These are phyloP conservation scores for Aptenodytes forsteri DNA, from an alignment of 2,113 vertebrate species.

Conservation along the genomic window DNA sequence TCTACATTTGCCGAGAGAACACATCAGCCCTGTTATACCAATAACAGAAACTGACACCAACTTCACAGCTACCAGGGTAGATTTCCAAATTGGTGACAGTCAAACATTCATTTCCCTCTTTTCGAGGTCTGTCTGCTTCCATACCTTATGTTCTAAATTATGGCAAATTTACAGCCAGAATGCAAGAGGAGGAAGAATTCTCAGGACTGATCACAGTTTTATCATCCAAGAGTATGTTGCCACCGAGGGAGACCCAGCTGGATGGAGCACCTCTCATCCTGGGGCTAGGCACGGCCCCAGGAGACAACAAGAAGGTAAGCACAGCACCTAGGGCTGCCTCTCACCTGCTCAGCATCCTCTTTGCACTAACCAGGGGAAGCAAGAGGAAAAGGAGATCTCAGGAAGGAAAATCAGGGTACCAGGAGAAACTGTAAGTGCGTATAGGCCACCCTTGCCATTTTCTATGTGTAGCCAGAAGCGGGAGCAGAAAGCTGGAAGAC, in stretches of 20 bases:
- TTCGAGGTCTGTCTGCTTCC: background rate
- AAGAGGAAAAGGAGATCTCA: background rate
- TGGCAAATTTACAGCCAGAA: background rate
- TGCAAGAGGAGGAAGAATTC: background rate
- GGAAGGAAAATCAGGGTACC: background rate
- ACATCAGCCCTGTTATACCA: background rate
- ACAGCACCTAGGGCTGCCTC: background rate
- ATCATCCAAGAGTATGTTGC: background rate
- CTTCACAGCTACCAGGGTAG: background rate
- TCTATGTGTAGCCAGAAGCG: fast-evolving
- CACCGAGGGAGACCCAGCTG: background rate
- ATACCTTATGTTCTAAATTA: background rate
- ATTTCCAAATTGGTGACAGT: background rate
- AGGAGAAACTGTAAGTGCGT: background rate
- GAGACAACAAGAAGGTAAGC: background rate
- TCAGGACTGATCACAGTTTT: background rate
- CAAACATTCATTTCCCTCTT: background rate
- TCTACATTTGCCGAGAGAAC: background rate
- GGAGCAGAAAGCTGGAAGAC: background rate
- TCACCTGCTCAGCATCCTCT: background rate
- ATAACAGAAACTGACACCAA: background rate
- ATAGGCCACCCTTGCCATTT: background rate
- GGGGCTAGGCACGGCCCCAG: background rate
- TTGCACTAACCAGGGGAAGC: background rate
- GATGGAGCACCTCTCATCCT: background rate